A percentile compares a stretch with the other conserved stretches of the same genome.
phyloP scores from a whole-genome alignment of 2,888 invertebrate genomes.

The Melanargia galathea region DNA sequence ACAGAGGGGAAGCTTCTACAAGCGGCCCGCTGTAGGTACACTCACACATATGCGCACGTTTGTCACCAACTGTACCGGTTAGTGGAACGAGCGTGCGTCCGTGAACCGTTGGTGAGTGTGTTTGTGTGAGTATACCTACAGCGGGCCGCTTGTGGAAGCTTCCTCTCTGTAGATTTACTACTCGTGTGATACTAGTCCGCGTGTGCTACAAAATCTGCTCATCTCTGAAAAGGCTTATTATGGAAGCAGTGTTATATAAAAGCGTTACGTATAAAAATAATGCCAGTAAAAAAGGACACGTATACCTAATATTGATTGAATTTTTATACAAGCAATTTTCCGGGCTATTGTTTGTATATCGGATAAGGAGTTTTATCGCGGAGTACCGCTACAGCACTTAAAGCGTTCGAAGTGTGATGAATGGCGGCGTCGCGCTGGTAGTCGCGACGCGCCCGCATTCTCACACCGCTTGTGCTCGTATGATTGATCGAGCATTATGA shows the following conservation, averaged over 20 bases:
- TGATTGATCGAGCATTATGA: constrained; percentile 74
- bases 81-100: no score
- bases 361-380: constrained; percentile 41
- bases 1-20: no score
- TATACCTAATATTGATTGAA: constrained; percentile 15
- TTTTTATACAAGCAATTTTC: constrained; percentile 40
- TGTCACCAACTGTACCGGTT: no score
- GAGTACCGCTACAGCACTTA: constrained; percentile 69
- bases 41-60: no score
- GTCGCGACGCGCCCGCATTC: constrained; percentile 57
- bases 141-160: no score
- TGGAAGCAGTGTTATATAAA: neutral
- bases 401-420: constrained; percentile 76
- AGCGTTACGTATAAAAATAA: neutral
- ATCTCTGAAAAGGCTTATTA: no score
- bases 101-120: no score
- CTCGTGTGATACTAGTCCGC: no score
- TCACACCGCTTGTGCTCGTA: constrained; percentile 44
- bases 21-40: no score
- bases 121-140: no score
- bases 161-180: no score
- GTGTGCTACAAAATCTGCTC: no score
- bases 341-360: constrained; percentile 41
- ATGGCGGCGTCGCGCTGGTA: constrained; percentile 60
- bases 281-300: neutral